These are phyloP conservation scores for Amphipoea oculea DNA, from an alignment of 2,888 invertebrate genomes.

Conservation along the genomic window DNA sequence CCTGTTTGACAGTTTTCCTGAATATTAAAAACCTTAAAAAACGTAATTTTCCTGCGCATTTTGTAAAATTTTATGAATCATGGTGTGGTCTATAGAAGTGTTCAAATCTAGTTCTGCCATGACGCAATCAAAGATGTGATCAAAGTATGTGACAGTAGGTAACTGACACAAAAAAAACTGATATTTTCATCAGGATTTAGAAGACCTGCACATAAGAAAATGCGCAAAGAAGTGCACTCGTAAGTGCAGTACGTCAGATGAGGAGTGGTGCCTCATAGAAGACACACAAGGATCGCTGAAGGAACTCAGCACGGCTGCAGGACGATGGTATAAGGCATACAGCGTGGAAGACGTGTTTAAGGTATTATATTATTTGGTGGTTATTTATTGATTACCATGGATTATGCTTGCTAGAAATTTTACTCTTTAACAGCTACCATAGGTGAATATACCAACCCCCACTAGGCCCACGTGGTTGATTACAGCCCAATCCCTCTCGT, in stretches of 20 bases:
- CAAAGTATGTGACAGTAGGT: background rate
- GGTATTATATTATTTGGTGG: constrained; percentile 73
- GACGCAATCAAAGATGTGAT: background rate
- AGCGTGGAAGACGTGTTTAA: constrained; percentile 90
- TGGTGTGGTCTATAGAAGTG: background rate
- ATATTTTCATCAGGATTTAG: constrained; percentile 79
- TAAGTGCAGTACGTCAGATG: constrained; percentile 69
- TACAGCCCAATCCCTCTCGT: background rate
- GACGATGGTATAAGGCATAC: constrained; percentile 91
- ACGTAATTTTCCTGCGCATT: background rate
- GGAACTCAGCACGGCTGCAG: constrained; percentile 76
- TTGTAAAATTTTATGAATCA: background rate
- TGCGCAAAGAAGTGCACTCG: constrained; percentile 74
- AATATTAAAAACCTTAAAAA: background rate
- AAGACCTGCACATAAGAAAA: constrained; percentile 80
- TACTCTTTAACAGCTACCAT: too few relatives aligned
- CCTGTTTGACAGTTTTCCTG: background rate
- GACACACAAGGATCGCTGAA: constrained; percentile 71
- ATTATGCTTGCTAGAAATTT: background rate
- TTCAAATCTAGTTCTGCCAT: background rate
- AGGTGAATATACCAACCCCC: background rate
- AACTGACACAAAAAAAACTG: background rate
- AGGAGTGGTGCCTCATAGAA: constrained; percentile 82
- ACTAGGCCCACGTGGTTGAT: background rate
- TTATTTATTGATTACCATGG: background rate